Evolutionary conservation across 2,113 vertebrate genomes (phyloP).

Genomic region (Elanoides forficatus): DNA sequence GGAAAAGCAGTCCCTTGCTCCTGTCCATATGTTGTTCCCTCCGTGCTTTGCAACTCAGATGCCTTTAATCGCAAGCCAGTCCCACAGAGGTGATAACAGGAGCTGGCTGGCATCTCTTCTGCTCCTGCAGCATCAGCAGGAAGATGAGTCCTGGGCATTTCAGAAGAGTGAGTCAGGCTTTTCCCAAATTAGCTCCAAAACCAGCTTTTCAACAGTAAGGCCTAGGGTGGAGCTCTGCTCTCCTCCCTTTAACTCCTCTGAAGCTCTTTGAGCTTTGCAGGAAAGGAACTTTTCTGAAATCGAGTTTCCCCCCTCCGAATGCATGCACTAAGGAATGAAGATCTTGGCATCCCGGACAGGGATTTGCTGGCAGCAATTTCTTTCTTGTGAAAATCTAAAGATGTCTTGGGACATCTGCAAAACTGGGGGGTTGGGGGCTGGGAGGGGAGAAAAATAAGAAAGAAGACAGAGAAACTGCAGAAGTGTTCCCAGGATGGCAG

Average conservation of each 20-base stretch:
- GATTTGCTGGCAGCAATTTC: not conserved
- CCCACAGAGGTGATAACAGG: constrained; percentile 59
- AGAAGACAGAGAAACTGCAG: not conserved
- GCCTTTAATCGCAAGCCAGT: constrained; percentile 39
- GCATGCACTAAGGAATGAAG: not conserved
- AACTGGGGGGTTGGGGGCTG: not conserved
- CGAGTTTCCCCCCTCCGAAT: not conserved
- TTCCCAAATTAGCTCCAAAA: constrained; percentile 19
- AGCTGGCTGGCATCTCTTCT: constrained; percentile 44
- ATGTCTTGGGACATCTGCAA: not conserved
- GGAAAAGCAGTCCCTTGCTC: constrained; percentile 52
- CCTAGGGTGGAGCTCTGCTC: not conserved
- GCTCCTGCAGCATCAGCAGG: constrained; percentile 51
- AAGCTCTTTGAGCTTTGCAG: not conserved
- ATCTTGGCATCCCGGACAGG: not conserved
- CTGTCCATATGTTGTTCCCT: constrained; percentile 62
- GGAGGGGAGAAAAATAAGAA: not conserved
- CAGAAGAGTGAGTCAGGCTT: not conserved
- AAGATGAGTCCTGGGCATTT: constrained; percentile 12
- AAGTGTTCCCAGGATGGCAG: not conserved
- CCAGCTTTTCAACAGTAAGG: not conserved
- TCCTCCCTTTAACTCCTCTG: not conserved
- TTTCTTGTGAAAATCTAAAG: not conserved
- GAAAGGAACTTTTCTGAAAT: not conserved
- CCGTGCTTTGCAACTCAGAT: constrained; percentile 50